Conservation (phyloP, 2,888 invertebrate genomes). For the Brachynemurus nebulosus region DNA sequence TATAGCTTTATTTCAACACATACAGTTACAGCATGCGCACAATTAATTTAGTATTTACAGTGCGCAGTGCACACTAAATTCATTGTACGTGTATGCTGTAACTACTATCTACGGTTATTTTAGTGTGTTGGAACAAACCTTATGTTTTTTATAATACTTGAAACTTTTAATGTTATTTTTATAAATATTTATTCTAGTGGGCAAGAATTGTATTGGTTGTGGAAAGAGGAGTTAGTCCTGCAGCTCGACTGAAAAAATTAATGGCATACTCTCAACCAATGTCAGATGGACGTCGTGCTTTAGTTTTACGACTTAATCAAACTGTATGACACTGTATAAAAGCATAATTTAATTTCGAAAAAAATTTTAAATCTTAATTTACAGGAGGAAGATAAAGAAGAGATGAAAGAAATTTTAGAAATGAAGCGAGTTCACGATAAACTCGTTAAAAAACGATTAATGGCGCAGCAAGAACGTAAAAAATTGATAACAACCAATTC, state of each 20-base stretch:
- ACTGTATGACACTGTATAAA: constrained; percentile 40
- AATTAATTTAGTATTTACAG: too few relatives aligned
- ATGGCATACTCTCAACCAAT: constrained; percentile 89
- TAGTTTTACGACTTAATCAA: constrained; percentile 80
- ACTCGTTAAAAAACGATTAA: constrained; percentile 54
- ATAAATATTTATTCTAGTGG: constrained; percentile 49
- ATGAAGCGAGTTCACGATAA: constrained; percentile 78
- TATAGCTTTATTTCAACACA: too few relatives aligned
- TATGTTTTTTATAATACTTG: too few relatives aligned
- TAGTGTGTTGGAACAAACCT: too few relatives aligned
- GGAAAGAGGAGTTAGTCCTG: constrained; percentile 89
- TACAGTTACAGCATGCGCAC: too few relatives aligned
- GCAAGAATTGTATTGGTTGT: constrained; percentile 94
- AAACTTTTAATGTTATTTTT: too few relatives aligned
- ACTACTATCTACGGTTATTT: too few relatives aligned
- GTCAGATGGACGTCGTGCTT: constrained; percentile 73
- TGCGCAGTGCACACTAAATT: too few relatives aligned
- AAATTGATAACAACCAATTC: too few relatives aligned
- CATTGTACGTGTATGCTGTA: too few relatives aligned
- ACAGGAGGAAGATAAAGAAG: constrained; percentile 84
- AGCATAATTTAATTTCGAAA: constrained; percentile 5
- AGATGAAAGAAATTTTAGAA: constrained; percentile 85
- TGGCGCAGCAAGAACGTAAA: too few relatives aligned
- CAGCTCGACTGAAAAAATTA: constrained; percentile 70
- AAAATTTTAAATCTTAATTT: constrained; percentile 17